Evolutionary conservation across 2,888 invertebrate genomes (phyloP).

Genomic region (Geotrupes spiniger): DNA sequence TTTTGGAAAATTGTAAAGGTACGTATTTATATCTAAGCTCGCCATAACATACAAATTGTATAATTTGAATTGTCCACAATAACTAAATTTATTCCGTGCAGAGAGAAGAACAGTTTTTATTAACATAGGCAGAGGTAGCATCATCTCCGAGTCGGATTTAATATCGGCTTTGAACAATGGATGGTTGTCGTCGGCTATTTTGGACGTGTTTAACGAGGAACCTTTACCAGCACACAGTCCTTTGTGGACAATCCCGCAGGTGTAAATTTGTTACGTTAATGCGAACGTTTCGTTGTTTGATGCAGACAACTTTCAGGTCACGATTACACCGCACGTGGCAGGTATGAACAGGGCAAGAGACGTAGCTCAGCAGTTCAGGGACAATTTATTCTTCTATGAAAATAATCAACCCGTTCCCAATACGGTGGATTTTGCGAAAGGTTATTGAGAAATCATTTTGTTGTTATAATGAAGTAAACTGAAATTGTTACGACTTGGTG

Average conservation of each 20-base stretch:
- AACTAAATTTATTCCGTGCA: slow-evolving; percentile 23
- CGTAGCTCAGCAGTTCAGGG: slow-evolving; percentile 50
- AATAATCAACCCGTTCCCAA: slow-evolving; percentile 45
- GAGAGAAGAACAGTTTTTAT: slow-evolving; percentile 53
- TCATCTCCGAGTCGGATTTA: slow-evolving; percentile 54
- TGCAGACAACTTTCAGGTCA: no score
- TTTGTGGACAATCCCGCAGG: slow-evolving; percentile 55
- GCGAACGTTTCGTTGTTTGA: no score
- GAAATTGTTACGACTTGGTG: no score
- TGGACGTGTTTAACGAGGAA: slow-evolving; percentile 57
- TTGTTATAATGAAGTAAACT: no score
- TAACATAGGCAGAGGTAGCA: slow-evolving; percentile 58
- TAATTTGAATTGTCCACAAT: no score
- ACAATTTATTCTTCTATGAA: slow-evolving; percentile 49
- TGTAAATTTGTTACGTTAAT: no score
- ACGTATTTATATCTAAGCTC: no score
- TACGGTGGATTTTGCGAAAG: slow-evolving; percentile 44
- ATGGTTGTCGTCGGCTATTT: slow-evolving; percentile 56
- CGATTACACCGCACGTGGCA: slow-evolving; percentile 52
- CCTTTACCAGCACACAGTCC: slow-evolving; percentile 52
- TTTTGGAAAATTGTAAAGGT: slow-evolving; percentile 51
- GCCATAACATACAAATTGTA: no score
- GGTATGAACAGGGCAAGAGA: slow-evolving; percentile 47
- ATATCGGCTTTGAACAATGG: slow-evolving; percentile 52
- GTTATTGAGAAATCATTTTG: slow-evolving; percentile 49